Evolutionary conservation across 2,797 vertebrate species (phyloP), one percentile per base, ranked within the genome.

Genomic region (Pangasius krempfi): DNA sequence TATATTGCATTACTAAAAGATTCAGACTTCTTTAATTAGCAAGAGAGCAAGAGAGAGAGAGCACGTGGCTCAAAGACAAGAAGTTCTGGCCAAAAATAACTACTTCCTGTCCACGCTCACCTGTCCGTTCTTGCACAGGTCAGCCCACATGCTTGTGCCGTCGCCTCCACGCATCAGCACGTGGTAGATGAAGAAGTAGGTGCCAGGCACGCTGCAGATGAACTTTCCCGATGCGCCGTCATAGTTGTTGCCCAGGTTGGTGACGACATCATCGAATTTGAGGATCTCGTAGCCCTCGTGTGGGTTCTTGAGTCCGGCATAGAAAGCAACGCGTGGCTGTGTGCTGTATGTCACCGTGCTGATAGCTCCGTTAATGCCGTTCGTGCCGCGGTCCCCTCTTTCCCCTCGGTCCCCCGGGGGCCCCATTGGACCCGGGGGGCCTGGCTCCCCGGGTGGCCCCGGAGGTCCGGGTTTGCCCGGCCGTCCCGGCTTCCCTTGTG

Each of bases 101-200:
- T 10, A 30, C 47, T 70, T 70, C 81, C 64, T 52, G n/a, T 84
- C 64, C 4, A 13, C 50, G 25, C 97, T 95, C 94, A 99, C 98
- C 98, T 99, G 98, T 50, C 98, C 98, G 13, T 99, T 99, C 94
- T 99, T 99, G 96, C 98, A 98, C 93, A 99, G 97, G 94, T 99
- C 98, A 75, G 98, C 98, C 98, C 98, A 99, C 98, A 99, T 99
- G 93, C 98, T 99, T 94, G 98, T 99, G 89, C 98, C 98, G 1
- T 99, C 98, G 4, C 98, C 98, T 91, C 98, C 98, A 92, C 98
- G 97, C 98, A 99, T 99, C 89, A 99, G 96, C 93, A 99, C 98
- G 30, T 99, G 98, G 96, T 99, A 99, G 95, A 98, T 99, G 97
- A 99, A 99, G 96, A 98, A 99, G 96, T 99, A 99, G 75, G 97